Base-by-base conservation (phyloP, 2,797 vertebrate genomes). In the Manis javanica region DNA sequence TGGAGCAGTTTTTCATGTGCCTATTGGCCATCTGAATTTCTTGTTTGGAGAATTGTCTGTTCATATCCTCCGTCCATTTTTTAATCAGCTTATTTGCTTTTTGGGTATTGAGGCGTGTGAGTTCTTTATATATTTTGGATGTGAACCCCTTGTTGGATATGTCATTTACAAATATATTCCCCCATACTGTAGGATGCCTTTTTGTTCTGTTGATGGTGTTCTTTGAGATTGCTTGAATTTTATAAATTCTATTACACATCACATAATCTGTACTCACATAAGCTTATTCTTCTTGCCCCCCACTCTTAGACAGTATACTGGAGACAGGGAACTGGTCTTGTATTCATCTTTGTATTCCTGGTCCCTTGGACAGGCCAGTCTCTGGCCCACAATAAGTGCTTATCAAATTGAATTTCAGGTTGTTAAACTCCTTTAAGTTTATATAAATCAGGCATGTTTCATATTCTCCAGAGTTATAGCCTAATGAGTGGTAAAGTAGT, bases 401-500 rank as follows among this genome's bases (percentile, higher is more conserved):
- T 61, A 63, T 55, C 74, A 83, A n/a, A 34, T 49, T 74, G 63
- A 72, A 59, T 37, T 68, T 90, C 57, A 78, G 49, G 12, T 78
- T 92, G 21, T 87, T 94, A 37, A 90, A 71, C 29, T 79, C 57
- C 39, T 18, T 85, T 11, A 78, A 84, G 29, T 91, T 88, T 78
- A 10, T 75, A 26, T 53, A 82, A 90, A 79, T 10, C 29, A 55
- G 69, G 10, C 29, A 83, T 61, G 34, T 31, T 46, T 72, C 46
- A 19, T 85, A 63, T 49, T 93, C n/a, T 94, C 26, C 31, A 89
- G 66, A 92, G 59, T 59, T 29, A 68, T n/a, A 92, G 37, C 4
- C 61, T 49, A n/a, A 51, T 72, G 29, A 72, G n/a, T 37, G 13
- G 29, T 63, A 68, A 46, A 49, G 63, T 94, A 66, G 31, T 82